Conservation (phyloP, 2,888 invertebrate genomes). For the Drosophila leonis region DNA sequence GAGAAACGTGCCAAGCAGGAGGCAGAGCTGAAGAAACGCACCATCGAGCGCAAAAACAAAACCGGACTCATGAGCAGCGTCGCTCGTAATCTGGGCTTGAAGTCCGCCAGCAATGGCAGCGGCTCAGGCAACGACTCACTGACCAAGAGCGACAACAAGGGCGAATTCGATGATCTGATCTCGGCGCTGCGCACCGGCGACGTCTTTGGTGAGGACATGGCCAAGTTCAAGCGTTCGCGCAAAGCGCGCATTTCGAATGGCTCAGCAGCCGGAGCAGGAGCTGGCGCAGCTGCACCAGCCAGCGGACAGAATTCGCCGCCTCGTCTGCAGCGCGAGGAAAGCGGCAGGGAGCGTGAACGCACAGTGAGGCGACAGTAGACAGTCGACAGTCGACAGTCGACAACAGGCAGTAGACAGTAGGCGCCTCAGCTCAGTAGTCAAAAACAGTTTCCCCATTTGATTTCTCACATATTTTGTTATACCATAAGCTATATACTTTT, state of each 20-base stretch:
- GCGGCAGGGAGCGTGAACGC: slow-evolving; percentile 87
- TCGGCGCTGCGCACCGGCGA: slow-evolving; percentile 97
- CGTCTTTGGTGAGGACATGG: slow-evolving; percentile 97
- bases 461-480: slow-evolving; percentile 49
- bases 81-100: slow-evolving; percentile 89
- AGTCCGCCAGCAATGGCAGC: slow-evolving; percentile 84
- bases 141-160: slow-evolving; percentile 88
- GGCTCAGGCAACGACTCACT: slow-evolving; percentile 73
- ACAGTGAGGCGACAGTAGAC: slow-evolving; percentile 86
- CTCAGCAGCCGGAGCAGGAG: slow-evolving; percentile 57
- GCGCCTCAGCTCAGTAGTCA: slow-evolving; percentile 38
- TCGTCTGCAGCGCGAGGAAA: slow-evolving; percentile 88
- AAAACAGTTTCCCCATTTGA: background rate
- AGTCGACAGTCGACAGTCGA: background rate
- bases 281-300: background rate
- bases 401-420: background rate
- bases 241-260: slow-evolving; percentile 87
- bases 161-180: slow-evolving; percentile 98
- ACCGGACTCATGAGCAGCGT: slow-evolving; percentile 92
- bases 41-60: slow-evolving; percentile 93
- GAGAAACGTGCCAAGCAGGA: slow-evolving; percentile 95
- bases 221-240: slow-evolving; percentile 93
- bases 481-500: slow-evolving; percentile 38
- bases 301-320: slow-evolving; percentile 87
- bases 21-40: slow-evolving; percentile 93